Evolutionary conservation across 2,797 vertebrate genomes (phyloP).

Genomic region (Loriculus beryllinus): DNA sequence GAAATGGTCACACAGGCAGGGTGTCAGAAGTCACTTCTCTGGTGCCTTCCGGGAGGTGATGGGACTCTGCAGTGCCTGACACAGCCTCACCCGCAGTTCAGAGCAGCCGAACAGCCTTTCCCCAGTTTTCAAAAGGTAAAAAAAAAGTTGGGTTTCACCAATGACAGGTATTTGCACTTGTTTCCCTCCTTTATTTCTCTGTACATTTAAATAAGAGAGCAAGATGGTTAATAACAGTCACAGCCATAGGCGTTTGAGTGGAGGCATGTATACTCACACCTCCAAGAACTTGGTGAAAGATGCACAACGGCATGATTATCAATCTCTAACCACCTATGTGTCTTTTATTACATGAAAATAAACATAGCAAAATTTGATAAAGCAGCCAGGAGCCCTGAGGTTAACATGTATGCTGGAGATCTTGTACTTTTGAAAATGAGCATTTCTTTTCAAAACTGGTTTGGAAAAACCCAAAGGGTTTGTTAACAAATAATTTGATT

Average conservation of each 20-base stretch:
- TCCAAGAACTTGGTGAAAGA: neutral
- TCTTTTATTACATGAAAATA: neutral
- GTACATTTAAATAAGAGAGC: neutral
- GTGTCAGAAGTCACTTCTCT: neutral
- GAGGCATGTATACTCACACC: neutral
- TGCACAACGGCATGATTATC: fast-evolving
- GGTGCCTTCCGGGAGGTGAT: fast-evolving
- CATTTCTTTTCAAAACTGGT: neutral
- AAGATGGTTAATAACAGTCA: neutral
- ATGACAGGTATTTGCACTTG: neutral
- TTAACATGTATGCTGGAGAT: neutral
- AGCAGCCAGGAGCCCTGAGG: neutral
- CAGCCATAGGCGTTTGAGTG: fast-evolving
- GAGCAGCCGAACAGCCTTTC: neutral
- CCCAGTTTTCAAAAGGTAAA: neutral
- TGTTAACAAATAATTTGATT: constrained; percentile 17
- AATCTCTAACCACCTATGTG: neutral
- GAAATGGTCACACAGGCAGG: neutral
- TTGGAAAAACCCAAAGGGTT: neutral
- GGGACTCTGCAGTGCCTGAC: fast-evolving
- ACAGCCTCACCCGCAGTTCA: neutral
- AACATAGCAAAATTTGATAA: neutral
- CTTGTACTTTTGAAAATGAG: neutral
- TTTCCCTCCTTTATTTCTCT: neutral
- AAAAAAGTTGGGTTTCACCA: neutral